Base-by-base conservation (phyloP, 2,888 invertebrate genomes). In the Anarsia innoxiella region DNA sequence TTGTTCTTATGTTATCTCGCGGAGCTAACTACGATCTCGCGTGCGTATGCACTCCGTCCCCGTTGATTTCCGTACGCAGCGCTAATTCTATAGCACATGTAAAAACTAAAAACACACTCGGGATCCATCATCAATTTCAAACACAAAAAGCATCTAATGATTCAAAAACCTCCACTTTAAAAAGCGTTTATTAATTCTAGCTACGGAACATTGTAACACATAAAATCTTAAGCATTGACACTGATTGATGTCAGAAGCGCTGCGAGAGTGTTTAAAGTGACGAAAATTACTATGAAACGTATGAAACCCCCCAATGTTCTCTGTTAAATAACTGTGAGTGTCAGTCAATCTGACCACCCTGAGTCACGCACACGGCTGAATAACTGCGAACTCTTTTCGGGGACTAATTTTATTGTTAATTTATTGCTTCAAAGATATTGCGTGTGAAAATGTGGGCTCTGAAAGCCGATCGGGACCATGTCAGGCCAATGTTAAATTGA, bases 1-100 rank as follows among this genome's bases (percentile, higher is more conserved):
- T 40, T 45, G 48, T 49, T 19, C 19, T 19, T 19, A 6, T 19
- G 19, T 19, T 19, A 19, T 19, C 19, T 19, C 19, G 4, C 19
- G 52, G 52, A 44, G 48, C 51, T 60, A 62, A 66, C 48, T 59
- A 52, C 57, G 35, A 48, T 48, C 56, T 62, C 47, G 66, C 67
- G 64, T 65, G 65, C 46, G n/a, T n/a, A 32, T 36, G 40, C 51
- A 48, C 46, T 48, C 47, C 38, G n/a, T n/a, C 49, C 52, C 52
- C 42, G 44, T 51, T 51, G 44, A 61, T 58, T 58, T 59, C 49
- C 56, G 40, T 48, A 45, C 8, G 5, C 26, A 33, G 10, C 26
- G 12, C 45, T 43, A 52, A 48, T 52, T 49, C 51, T 50, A 51
- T 50, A 46, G 45, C 48, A 45, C 43, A 45, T 45, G 40, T 36